phyloP scores from a whole-genome alignment of 2,797 vertebrate species.

The Florisuga fusca region DNA sequence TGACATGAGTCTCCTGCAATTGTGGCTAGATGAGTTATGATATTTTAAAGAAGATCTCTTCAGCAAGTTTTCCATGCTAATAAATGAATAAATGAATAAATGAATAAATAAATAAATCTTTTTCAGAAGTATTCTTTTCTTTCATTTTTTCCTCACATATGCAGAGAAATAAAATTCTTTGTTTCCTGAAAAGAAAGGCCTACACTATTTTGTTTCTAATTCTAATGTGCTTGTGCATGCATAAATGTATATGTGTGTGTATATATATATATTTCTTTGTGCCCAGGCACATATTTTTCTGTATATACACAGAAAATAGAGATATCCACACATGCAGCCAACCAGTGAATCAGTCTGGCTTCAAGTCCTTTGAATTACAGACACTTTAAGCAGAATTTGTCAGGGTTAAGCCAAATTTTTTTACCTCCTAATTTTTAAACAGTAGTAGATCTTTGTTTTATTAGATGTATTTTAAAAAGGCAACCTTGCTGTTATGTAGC shows the following conservation, averaged over 20 bases:
- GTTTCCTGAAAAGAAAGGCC: not conserved
- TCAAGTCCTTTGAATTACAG: slow-evolving; percentile 33
- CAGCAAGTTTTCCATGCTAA: slow-evolving; percentile 23
- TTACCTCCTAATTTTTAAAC: slow-evolving; percentile 53
- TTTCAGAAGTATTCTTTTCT: not conserved
- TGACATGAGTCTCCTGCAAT: slow-evolving; percentile 71
- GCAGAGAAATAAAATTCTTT: not conserved
- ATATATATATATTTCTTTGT: not conserved
- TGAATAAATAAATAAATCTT: not conserved
- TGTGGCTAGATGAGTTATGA: slow-evolving; percentile 58
- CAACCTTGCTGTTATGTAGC: not conserved
- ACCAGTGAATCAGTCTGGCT: slow-evolving; percentile 40
- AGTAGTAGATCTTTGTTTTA: slow-evolving; percentile 58
- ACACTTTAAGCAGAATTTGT: slow-evolving; percentile 29
- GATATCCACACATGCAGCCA: not conserved
- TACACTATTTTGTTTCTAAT: not conserved
- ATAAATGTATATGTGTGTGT: not conserved
- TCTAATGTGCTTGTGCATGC: not conserved
- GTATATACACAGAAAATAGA: not conserved
- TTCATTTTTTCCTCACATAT: not conserved
- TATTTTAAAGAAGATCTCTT: slow-evolving; percentile 72
- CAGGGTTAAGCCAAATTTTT: slow-evolving; percentile 28
- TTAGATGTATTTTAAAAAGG: slow-evolving; percentile 10
- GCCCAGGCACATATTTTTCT: not conserved
- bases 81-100: not conserved